Conservation (phyloP, 2,797 vertebrate genomes). For the Valencia hispanica region DNA sequence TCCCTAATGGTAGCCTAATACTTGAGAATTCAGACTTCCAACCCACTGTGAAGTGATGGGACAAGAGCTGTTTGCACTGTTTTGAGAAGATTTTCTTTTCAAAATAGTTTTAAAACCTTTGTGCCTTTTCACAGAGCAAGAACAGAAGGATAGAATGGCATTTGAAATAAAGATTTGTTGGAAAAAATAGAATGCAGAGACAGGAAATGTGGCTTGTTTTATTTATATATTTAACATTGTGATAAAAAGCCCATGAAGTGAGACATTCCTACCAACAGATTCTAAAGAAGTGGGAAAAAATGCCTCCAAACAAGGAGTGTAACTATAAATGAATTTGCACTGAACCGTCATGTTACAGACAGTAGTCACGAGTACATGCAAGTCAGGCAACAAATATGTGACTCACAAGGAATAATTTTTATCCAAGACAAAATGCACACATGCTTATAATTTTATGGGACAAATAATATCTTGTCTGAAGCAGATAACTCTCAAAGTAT, state of each 20-base stretch:
- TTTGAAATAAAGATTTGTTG: neutral
- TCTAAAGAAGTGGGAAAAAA: neutral
- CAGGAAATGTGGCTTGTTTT: neutral
- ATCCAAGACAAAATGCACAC: too few species aligned
- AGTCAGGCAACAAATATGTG: neutral
- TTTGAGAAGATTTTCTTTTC: neutral
- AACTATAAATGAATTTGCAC: neutral
- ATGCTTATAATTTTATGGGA: neutral
- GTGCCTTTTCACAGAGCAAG: neutral
- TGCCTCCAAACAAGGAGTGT: too few species aligned
- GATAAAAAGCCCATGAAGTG: neutral
- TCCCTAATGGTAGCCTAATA: conserved; percentile 11
- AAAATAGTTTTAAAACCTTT: neutral
- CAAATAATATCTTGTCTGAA: neutral
- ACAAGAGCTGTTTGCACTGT: neutral
- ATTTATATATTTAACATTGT: neutral
- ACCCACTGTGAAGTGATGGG: conserved; percentile 24
- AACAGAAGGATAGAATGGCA: neutral
- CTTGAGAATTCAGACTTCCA: conserved; percentile 37
- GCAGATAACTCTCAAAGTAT: neutral
- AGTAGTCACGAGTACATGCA: neutral
- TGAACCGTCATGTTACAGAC: neutral
- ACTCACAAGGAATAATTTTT: neutral
- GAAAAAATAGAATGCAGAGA: neutral
- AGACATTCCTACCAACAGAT: neutral